A percentile compares a stretch with the other conserved stretches of the same genome.
These are phyloP conservation scores for Tachina fera DNA, from an alignment of 2,888 invertebrate species.

Conservation along the genomic window DNA sequence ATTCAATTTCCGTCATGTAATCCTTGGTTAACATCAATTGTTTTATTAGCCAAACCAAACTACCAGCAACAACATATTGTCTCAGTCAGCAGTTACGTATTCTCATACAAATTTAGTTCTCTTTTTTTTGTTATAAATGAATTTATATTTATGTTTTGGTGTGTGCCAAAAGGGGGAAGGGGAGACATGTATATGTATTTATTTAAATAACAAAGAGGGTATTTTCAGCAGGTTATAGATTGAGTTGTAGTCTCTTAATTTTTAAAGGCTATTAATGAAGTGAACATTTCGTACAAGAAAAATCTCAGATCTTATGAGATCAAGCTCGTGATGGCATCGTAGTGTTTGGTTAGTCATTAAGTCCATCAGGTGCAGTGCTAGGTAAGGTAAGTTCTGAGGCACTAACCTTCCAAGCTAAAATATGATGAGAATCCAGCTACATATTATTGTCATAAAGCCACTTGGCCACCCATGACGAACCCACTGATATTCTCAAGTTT, in stretches of 20 bases:
- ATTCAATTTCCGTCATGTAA: constrained; percentile 81
- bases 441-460: too few species aligned
- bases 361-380: too few species aligned
- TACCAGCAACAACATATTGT: constrained; percentile 54
- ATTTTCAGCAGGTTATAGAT: constrained; percentile 39
- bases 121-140: constrained; percentile 43
- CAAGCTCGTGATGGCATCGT: too few species aligned
- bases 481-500: too few species aligned
- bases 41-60: constrained; percentile 69
- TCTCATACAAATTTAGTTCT: neutral
- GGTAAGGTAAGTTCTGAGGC: too few species aligned
- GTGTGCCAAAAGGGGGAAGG: neutral
- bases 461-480: too few species aligned
- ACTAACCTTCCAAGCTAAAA: too few species aligned
- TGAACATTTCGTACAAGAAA: neutral
- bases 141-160: constrained; percentile 21
- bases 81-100: constrained; percentile 64
- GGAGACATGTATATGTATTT: neutral
- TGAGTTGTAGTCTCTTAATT: constrained; percentile 49
- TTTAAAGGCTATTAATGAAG: neutral
- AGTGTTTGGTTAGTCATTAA: too few species aligned
- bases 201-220: constrained; percentile 28
- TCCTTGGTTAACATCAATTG: constrained; percentile 78
- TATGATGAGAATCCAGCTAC: too few species aligned
- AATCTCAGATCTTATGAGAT: too few species aligned